Conservation (phyloP, 2,888 invertebrate genomes). For the Agrotis segetum region DNA sequence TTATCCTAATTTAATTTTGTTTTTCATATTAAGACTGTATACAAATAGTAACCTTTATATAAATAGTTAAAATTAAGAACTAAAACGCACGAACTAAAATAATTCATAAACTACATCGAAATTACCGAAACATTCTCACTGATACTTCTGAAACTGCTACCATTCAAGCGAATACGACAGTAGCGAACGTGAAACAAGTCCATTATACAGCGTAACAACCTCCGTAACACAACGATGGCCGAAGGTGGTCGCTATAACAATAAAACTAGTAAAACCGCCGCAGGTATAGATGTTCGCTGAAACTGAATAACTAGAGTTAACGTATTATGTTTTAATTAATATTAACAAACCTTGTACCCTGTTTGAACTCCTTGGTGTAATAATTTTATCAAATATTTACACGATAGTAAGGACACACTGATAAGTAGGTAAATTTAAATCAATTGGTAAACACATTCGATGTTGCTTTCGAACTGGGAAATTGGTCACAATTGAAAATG, state of each 20-base stretch:
- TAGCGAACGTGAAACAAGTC: constrained; percentile 44
- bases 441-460: constrained; percentile 47
- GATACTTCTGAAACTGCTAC: constrained; percentile 36
- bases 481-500: constrained; percentile 53
- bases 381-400: constrained; percentile 81
- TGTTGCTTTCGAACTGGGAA: constrained; percentile 48
- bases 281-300: constrained; percentile 67
- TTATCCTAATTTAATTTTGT: too few relatives aligned
- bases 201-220: constrained; percentile 48
- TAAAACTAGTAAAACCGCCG: constrained; percentile 62
- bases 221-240: constrained; percentile 45
- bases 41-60: too few relatives aligned
- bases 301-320: constrained; percentile 68
- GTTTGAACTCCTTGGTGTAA: constrained; percentile 79
- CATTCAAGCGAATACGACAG: constrained; percentile 37
- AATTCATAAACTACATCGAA: neutral
- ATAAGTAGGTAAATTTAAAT: constrained; percentile 65
- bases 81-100: neutral
- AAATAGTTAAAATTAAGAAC: too few relatives aligned
- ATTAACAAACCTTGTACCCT: constrained; percentile 79
- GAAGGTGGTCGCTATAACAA: constrained; percentile 60
- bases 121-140: constrained; percentile 14
- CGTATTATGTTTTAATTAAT: constrained; percentile 81
- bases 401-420: constrained; percentile 65
- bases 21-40: too few relatives aligned